Evolutionary conservation across 2,888 invertebrate genomes (phyloP).

Genomic region (Dendrolimus houi): DNA sequence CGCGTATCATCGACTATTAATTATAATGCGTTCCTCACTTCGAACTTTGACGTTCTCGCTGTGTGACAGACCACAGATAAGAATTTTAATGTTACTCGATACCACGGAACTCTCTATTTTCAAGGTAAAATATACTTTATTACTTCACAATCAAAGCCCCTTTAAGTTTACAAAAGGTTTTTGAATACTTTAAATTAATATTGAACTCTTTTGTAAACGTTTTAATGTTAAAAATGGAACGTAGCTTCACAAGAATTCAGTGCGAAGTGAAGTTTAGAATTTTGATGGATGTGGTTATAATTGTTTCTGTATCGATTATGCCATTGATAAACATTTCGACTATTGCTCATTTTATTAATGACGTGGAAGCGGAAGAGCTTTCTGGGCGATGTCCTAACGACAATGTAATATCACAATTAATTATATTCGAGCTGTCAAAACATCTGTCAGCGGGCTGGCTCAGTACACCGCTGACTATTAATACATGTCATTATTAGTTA

Average conservation of each 20-base stretch:
- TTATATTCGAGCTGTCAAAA: conserved; percentile 70
- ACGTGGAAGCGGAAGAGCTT: conserved; percentile 70
- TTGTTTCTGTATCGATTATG: conserved; percentile 77
- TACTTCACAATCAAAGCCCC: conserved; percentile 14
- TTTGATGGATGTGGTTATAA: conserved; percentile 76
- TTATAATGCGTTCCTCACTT: conserved; percentile 73
- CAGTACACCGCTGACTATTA: conserved; percentile 36
- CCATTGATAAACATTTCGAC: conserved; percentile 75
- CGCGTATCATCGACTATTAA: conserved; percentile 75
- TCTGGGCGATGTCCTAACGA: conserved; percentile 60
- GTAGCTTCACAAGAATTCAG: conserved; percentile 24
- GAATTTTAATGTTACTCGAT: conserved; percentile 72
- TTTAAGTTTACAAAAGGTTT: conserved; percentile 7
- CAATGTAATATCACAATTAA: conserved; percentile 70
- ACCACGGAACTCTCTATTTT: conserved; percentile 38
- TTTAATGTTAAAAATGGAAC: conserved; percentile 29
- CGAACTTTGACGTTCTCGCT: conserved; percentile 74
- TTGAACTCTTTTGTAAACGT: conserved; percentile 25
- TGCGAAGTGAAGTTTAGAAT: conserved; percentile 56
- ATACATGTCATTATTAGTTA: conserved; percentile 53
- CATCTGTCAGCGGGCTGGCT: conserved; percentile 55
- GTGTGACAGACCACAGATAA: conserved; percentile 74
- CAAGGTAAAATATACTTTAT: conserved; percentile 34
- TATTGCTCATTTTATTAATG: conserved; percentile 76
- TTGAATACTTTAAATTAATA: conserved; percentile 19